Evolutionary conservation across 2,113 vertebrate species (phyloP), one percentile per base, ranked within the genome.

Genomic region (Stictonetta naevosa): DNA sequence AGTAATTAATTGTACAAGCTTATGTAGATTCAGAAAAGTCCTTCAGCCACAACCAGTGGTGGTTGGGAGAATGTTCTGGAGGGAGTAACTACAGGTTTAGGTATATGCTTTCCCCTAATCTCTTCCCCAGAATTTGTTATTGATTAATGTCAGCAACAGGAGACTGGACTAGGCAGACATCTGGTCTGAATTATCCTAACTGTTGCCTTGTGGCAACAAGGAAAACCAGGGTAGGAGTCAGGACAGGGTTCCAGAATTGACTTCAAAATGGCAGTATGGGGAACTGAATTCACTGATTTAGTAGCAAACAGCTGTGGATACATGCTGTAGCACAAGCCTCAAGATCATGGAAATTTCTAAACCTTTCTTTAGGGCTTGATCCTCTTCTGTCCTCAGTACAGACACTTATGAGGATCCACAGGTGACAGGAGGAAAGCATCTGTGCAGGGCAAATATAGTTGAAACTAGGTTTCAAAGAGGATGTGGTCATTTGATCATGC

Each of bases 291-390:
- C 28, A 76, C 21, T 48, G 23, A 33, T 19, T 25, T 50, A 78
- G 13, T 1, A 85, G 53, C 52, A 46, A 83, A 40, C 8, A 36
- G 20, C 22, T 69, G 4, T 18, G 11, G 50, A 58, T 83, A 83
- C 0, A 0, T 13, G 8, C 3, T 3, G 19, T 18, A 82, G 36
- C 17, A 71, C 31, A 81, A 62, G 64, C 8, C 13, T 73, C 67
- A 83, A 64, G 19, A 56, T 6, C 8, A 42, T 23, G 8, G 2
- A 64, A 40, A 64, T 40, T 40, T 29, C 26, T 64, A 29, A 64
- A 1, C 31, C 53, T 82, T 60, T 72, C 9, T 67, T 86, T 34
- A 50, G 14, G 15, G 17, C 7, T 50, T 69, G 3, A 78, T 59
- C 10, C 10, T 67, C n/a, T 58, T 53, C 23, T 13, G 3, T 62